These are phyloP conservation scores for Cremastobaeus sp. DNA, from an alignment of 2,888 invertebrate genomes.

Conservation along the genomic window DNA sequence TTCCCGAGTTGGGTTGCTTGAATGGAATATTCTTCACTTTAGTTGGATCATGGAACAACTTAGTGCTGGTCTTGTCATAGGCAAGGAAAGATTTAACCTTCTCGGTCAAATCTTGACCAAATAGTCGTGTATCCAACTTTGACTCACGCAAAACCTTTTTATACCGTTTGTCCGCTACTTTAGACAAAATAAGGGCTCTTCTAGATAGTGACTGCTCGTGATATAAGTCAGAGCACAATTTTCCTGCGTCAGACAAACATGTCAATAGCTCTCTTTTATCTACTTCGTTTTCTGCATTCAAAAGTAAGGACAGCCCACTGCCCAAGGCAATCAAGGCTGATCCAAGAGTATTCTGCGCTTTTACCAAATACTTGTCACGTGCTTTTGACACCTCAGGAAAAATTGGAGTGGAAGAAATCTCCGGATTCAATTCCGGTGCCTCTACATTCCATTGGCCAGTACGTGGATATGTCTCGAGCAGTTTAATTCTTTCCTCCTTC, in stretches of 20 bases:
- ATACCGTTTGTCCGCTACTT: constrained; percentile 8
- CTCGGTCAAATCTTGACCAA: constrained; percentile 17
- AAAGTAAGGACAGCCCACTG: not conserved
- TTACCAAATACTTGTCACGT: not conserved
- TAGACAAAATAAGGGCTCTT: constrained; percentile 20
- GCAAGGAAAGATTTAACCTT: constrained; percentile 9
- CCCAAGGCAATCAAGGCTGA: not conserved
- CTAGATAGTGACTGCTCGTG: constrained; percentile 13
- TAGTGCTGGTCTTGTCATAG: not conserved
- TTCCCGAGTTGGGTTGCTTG: constrained; percentile 2
- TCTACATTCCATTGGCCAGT: not conserved
- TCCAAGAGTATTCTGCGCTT: not conserved
- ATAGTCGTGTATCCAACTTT: not conserved
- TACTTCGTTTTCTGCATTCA: not conserved
- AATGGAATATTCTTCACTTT: not conserved
- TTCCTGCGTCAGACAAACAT: not conserved
- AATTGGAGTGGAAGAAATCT: not conserved
- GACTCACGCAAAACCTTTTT: constrained; percentile 8
- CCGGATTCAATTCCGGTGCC: constrained; percentile 12
- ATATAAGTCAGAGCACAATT: constrained; percentile 10
- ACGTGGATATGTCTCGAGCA: not conserved
- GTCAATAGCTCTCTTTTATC: not conserved
- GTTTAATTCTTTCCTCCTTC: constrained; percentile 1
- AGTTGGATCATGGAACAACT: not conserved
- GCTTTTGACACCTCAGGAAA: not conserved